Conservation (phyloP, 64 coral and sea anemone species). For the Astreopora myriophthalma region DNA sequence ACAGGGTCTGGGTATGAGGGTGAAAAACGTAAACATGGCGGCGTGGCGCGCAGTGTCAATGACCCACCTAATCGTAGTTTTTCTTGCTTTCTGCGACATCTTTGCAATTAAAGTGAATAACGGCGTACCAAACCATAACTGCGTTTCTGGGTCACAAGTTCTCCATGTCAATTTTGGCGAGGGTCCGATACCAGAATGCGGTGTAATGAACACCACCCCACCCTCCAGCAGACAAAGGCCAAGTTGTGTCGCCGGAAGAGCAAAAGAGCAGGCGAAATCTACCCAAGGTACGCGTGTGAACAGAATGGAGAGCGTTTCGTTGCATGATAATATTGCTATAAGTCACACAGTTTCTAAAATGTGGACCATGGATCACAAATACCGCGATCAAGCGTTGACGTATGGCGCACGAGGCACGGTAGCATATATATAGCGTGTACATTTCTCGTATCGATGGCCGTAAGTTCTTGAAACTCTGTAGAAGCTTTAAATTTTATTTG, state of each 20-base stretch:
- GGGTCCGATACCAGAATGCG: neutral
- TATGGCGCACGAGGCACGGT: no score
- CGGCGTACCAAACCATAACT: neutral
- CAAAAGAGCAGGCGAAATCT: neutral
- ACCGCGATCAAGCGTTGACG: no score
- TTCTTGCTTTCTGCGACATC: neutral
- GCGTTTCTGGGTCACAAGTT: conserved; percentile 12
- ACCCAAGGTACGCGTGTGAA: neutral
- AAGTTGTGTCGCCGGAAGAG: neutral
- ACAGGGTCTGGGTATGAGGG: neutral
- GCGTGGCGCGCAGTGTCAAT: neutral
- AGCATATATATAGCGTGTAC: no score
- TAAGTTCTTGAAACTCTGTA: no score
- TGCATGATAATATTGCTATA: neutral
- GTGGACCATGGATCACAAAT: no score
- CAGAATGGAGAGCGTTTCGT: neutral
- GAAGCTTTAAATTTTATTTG: no score
- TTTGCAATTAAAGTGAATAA: neutral
- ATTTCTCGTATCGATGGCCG: no score
- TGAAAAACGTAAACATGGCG: conserved; percentile 27
- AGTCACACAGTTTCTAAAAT: neutral
- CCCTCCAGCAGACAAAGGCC: neutral
- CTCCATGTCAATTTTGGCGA: conserved; percentile 21
- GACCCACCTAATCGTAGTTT: neutral
- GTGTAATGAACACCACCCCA: conserved; percentile 2